Conservation (phyloP, 2,888 invertebrate species). For the Malthinus seriepunctatus region DNA sequence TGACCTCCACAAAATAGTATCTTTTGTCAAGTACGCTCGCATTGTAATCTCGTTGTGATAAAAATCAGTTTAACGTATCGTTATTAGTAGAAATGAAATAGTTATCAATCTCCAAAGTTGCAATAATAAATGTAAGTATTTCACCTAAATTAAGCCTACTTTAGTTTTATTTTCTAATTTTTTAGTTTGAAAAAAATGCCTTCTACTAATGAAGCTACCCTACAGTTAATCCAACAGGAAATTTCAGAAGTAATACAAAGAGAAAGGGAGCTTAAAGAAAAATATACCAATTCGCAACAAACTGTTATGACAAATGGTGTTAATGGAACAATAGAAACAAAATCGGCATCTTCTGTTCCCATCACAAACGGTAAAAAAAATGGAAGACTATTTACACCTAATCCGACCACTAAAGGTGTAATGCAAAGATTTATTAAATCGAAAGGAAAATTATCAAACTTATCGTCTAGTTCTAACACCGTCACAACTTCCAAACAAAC, state of each 20-base stretch:
- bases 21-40: slow-evolving; percentile 22
- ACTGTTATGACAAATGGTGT: not conserved
- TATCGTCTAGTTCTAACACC: slow-evolving; percentile 44
- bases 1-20: slow-evolving; percentile 25
- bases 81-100: not conserved
- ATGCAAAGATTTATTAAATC: slow-evolving; percentile 86
- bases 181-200: slow-evolving; percentile 10
- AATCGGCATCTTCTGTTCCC: slow-evolving; percentile 1
- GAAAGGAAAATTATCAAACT: slow-evolving; percentile 66
- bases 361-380: slow-evolving; percentile 7
- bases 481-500: not conserved
- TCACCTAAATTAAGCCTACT: no score
- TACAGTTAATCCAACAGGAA: slow-evolving; percentile 85
- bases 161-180: no score
- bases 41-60: slow-evolving; percentile 22
- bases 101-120: no score
- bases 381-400: slow-evolving; percentile 64
- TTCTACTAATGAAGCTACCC: slow-evolving; percentile 63
- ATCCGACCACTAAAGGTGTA: slow-evolving; percentile 63
- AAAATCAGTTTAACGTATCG: slow-evolving; percentile 7
- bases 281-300: slow-evolving; percentile 38
- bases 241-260: slow-evolving; percentile 84
- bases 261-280: slow-evolving; percentile 78
- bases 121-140: no score
- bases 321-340: slow-evolving; percentile 5